A percentile compares a stretch with the other conserved stretches of the same genome.
Conservation (phyloP, 1,140 invertebrate species). For the Triops cancriformis region DNA sequence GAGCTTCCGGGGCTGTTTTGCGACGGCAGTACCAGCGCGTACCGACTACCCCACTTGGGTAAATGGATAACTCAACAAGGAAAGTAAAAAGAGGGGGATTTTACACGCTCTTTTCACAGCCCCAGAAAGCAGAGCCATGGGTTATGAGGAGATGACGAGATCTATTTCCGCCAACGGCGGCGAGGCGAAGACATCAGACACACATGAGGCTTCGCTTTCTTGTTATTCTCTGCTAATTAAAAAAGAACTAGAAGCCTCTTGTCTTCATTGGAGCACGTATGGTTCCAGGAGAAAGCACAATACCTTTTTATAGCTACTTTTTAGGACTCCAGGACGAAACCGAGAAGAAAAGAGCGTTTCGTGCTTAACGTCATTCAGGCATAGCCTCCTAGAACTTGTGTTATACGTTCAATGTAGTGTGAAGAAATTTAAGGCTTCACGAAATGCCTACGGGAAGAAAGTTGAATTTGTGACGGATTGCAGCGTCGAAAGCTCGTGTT, state of each 20-base stretch:
- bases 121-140: neutral
- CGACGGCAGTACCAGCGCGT: neutral
- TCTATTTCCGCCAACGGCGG: neutral
- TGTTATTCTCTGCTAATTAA: slow-evolving; percentile 11
- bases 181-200: neutral
- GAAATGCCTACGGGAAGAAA: neutral
- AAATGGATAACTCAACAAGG: neutral
- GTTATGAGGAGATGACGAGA: neutral
- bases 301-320: neutral
- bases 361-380: too few species aligned
- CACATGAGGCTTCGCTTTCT: slow-evolving; percentile 2
- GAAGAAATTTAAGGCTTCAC: neutral
- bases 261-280: slow-evolving; percentile 2
- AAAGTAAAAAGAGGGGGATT: neutral
- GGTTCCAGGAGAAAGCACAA: neutral
- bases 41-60: neutral
- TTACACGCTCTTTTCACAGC: neutral
- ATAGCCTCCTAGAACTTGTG: neutral
- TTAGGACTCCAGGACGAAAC: neutral
- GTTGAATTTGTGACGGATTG: neutral
- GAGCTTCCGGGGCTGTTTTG: slow-evolving; percentile 8
- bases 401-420: neutral
- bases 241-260: neutral
- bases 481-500: too few species aligned
- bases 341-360: neutral